Evolutionary conservation across 1,140 invertebrate genomes (phyloP).

Genomic region (Heliconius nattereri): DNA sequence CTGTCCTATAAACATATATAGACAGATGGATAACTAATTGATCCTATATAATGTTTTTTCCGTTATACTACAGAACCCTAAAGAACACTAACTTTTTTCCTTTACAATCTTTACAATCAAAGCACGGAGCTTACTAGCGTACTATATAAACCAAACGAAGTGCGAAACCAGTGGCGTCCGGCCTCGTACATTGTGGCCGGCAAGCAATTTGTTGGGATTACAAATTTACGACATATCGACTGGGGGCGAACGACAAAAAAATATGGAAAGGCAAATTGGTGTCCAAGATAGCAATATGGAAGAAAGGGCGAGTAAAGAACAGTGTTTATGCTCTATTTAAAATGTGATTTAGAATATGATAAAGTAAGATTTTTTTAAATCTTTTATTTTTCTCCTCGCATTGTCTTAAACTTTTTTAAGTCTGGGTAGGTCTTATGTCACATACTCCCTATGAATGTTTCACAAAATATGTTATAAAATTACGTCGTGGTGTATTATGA

Average conservation of each 20-base stretch:
- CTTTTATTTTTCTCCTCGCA: too few relatives aligned
- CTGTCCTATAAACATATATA: too few relatives aligned
- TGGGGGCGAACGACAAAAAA: slow-evolving; percentile 31
- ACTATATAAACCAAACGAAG: slow-evolving; percentile 31
- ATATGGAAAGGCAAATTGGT: slow-evolving; percentile 39
- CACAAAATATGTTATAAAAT: too few relatives aligned
- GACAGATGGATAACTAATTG: too few relatives aligned
- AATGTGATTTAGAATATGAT: neutral
- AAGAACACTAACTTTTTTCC: neutral
- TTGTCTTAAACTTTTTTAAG: too few relatives aligned
- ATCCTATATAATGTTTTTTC: too few relatives aligned
- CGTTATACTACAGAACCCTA: neutral
- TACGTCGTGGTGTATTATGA: too few relatives aligned
- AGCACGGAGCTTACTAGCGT: neutral
- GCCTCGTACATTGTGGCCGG: slow-evolving; percentile 22
- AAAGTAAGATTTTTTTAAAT: neutral
- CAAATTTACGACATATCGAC: slow-evolving; percentile 32
- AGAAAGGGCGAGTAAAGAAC: neutral
- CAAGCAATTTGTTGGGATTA: slow-evolving; percentile 40
- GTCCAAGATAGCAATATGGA: slow-evolving; percentile 24
- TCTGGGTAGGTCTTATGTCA: too few relatives aligned
- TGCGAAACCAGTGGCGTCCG: slow-evolving; percentile 31
- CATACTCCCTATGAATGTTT: too few relatives aligned
- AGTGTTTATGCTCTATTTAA: slow-evolving; percentile 4
- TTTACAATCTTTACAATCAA: neutral